Conservation (phyloP, 1,140 invertebrate genomes). For the Adelges cooleyi region DNA sequence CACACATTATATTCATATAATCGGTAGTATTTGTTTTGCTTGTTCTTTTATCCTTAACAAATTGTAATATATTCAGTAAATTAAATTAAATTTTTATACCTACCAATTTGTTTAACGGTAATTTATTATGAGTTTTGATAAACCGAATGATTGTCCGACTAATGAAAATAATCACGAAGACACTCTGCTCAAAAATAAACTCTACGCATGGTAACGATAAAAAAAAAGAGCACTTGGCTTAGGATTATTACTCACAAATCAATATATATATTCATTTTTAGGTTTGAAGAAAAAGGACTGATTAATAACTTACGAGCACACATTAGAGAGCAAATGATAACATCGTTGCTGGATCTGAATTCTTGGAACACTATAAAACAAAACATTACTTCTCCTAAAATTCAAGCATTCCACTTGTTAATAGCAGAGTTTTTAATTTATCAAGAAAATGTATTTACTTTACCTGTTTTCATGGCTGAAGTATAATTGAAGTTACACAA, state of each 20-base stretch:
- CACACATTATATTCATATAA: too few species aligned
- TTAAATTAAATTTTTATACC: too few species aligned
- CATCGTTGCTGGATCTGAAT: neutral
- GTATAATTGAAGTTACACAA: neutral
- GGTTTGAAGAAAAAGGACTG: neutral
- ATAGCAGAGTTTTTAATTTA: conserved; percentile 6
- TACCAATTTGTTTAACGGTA: too few species aligned
- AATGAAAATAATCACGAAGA: neutral
- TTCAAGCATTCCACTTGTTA: neutral
- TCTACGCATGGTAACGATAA: neutral
- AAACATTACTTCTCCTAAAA: neutral
- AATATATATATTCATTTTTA: too few species aligned
- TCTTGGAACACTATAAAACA: neutral
- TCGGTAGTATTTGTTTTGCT: too few species aligned
- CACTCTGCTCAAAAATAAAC: neutral
- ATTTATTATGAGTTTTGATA: neutral
- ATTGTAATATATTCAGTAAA: too few species aligned
- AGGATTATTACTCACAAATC: too few species aligned
- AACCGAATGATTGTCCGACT: neutral
- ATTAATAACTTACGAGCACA: neutral
- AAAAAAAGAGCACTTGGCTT: too few species aligned
- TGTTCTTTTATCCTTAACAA: too few species aligned
- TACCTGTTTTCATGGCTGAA: neutral
- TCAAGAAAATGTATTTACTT: neutral
- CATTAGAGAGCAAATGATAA: neutral